Evolutionary conservation across 2,888 invertebrate species (phyloP).

Genomic region (Nomada hirtipes): DNA sequence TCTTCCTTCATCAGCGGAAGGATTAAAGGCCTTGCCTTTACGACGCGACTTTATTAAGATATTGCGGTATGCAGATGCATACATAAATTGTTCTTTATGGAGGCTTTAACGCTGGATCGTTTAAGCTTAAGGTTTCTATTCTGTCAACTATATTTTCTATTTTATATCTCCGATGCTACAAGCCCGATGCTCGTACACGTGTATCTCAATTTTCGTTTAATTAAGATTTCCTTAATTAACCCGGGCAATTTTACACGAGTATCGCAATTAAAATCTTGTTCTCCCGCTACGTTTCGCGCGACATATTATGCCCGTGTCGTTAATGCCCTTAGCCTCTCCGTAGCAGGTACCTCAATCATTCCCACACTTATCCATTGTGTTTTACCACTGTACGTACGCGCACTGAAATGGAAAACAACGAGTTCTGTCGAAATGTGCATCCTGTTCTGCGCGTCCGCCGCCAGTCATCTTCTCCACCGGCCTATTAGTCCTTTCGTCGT

Average conservation of each 20-base stretch:
- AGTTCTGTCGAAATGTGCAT: slow-evolving; percentile 52
- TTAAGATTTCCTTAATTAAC: slow-evolving; percentile 5
- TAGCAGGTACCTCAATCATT: slow-evolving; percentile 50
- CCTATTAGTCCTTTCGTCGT: slow-evolving; percentile 22
- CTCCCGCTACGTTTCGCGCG: slow-evolving; percentile 13
- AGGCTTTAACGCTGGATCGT: slow-evolving; percentile 27
- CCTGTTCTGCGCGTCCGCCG: slow-evolving; percentile 27
- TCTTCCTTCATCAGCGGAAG: slow-evolving; percentile 60
- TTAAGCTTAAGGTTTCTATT: slow-evolving; percentile 13
- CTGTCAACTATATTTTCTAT: slow-evolving; percentile 3
- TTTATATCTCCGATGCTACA: not conserved
- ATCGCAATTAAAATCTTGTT: slow-evolving; percentile 11
- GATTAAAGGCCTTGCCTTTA: slow-evolving; percentile 56
- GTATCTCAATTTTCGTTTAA: not conserved
- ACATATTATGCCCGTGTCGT: slow-evolving; percentile 32
- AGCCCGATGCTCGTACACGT: too few relatives aligned
- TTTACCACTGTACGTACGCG: slow-evolving; percentile 28
- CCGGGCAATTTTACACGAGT: not conserved
- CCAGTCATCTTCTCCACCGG: slow-evolving; percentile 5
- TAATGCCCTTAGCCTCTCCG: slow-evolving; percentile 59
- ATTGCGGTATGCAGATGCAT: slow-evolving; percentile 16
- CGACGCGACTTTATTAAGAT: slow-evolving; percentile 62
- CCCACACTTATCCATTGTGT: slow-evolving; percentile 54
- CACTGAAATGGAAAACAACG: slow-evolving; percentile 49
- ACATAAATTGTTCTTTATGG: slow-evolving; percentile 47